Base-by-base conservation (phyloP, 2,113 vertebrate species). In the Piprites chloris region DNA sequence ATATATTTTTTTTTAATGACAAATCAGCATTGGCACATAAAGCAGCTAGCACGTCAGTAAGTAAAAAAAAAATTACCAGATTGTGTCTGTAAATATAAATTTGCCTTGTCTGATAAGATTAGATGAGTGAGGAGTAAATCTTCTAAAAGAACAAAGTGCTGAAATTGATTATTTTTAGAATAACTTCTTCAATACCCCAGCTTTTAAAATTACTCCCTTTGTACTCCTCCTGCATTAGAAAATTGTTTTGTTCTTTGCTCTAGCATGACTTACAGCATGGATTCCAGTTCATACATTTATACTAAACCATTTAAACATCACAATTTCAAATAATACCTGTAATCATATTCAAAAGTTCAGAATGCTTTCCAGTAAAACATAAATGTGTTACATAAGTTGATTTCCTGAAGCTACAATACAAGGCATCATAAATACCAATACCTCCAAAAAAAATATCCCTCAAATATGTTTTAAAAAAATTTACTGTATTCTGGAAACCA, bases 21-120 rank as follows among this genome's bases (percentile, higher is more conserved):
- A 86, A 80, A 67, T 81, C 82, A 67, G 22, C 65, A 72, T 9
- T 68, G 79, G 15, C 50, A 47, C 77, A 50, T 47, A 94, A 93
- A 65, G 6, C 44, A 88, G 35, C 35, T 68, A 80, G 32, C 35
- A 58, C 26, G 63, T 63, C 80, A 93, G 89, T 83, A 91, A 97
- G 93, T 63, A 0, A 14, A 24, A 71, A 95, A 79, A 75, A 69
- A n/a, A 32, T 61, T 80, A 78, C n/a, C 55, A 84, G 61, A 78
- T 61, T 90, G 35, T 74, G 72, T 56, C 56, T 78, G 30, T 78
- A 39, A 86, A 26, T 32, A 78, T 63, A 86, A 91, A 92, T 94
- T 81, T 75, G 68, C 52, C 52, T 89, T 90, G 56, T 71, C 68
- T 95, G 85, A 78, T 92, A 86, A 62, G 72, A 86, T 84, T 90